Base-by-base conservation (phyloP, 2,113 vertebrate genomes). In the Rhagologus leucostigma region DNA sequence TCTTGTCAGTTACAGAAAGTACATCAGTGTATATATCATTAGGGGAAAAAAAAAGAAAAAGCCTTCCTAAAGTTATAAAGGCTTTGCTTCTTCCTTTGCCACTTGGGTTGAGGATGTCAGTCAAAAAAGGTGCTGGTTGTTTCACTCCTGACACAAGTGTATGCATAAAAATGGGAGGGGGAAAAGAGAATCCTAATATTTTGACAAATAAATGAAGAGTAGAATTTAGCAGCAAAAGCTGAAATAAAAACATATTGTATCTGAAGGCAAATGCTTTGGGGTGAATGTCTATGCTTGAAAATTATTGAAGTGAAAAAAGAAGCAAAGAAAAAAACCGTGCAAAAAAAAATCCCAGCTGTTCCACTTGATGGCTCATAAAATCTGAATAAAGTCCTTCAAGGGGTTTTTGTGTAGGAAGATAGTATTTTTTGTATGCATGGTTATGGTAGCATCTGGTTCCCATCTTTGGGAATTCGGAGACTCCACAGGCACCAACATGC, bases 391-490 rank as follows among this genome's bases (percentile, higher is more conserved):
- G 84, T 97, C 96, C 67, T 75, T 97, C 93, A 96, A 96, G 96
- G 96, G 80, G n/a, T 83, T 87, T 96, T 96, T 97, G n/a, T 95
- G 88, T 94, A 89, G 89, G 30, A 69, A 93, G 93, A 96, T 63
- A 87, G 62, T 88, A 76, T 89, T 94, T 94, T 96, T 90, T 90
- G 47, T 81, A 37, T 91, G 69, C 9, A 29, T 93, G 88, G 96
- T 97, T 97, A 94, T 49, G 67, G 94, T 76, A 96, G 91, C 97
- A 97, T 98, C 95, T 98, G 97, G 86, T 96, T 98, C 93, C 87
- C 96, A 96, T 97, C 95, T 94, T 94, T 97, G 93, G 88, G 88
- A 95, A 86, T 89, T 78, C 39, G 67, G 49, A 63, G 93, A 93
- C 89, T 94, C 90, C 82, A 71, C 84, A 87, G 93, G 83, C 97